These are phyloP conservation scores for Setipinna tenuifilis DNA, from an alignment of 2,797 vertebrate species.

Conservation along the genomic window DNA sequence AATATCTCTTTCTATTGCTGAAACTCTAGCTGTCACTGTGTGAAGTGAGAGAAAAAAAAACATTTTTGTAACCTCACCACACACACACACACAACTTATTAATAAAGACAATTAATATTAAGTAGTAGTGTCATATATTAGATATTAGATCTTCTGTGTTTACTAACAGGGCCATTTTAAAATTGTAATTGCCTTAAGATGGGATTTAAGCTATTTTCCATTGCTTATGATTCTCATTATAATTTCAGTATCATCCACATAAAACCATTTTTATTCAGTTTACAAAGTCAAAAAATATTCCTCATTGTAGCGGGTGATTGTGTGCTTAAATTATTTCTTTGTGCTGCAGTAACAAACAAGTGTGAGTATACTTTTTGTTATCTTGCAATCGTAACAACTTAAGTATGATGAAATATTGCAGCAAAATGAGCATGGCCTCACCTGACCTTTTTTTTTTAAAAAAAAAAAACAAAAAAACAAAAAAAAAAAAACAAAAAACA, in stretches of 20 bases:
- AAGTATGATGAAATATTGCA: too few species aligned
- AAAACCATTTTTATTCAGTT: background rate
- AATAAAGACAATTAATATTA: background rate
- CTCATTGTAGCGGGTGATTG: background rate
- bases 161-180: background rate
- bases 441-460: background rate
- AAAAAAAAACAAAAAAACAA: too few species aligned
- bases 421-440: background rate
- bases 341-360: background rate
- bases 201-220: background rate
- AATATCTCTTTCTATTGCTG: conserved; percentile 2
- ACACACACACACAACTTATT: too few species aligned
- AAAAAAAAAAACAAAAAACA: too few species aligned
- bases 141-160: background rate
- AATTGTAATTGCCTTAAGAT: background rate
- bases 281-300: background rate
- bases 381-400: too few species aligned
- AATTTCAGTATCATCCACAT: too few species aligned
- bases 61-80: background rate
- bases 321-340: background rate
- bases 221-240: background rate
- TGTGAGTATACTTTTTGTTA: too few species aligned
- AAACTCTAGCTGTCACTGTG: background rate
- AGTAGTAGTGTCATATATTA: background rate
- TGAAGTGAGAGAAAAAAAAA: background rate